Base-by-base conservation (phyloP, 2,113 vertebrate species). In the Pycnonotus jocosus region DNA sequence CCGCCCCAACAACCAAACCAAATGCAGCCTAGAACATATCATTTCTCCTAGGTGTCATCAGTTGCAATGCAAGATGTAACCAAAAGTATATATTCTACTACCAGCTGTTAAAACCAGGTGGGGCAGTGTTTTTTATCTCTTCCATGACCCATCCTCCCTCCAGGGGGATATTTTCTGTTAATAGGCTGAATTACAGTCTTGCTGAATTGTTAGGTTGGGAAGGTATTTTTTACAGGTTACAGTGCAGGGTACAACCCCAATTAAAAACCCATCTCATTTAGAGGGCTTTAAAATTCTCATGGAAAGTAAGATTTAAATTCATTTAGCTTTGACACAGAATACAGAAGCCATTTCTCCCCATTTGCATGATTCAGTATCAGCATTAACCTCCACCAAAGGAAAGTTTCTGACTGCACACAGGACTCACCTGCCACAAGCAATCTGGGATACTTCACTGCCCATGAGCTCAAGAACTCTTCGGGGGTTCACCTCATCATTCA, bases 401-500 rank as follows among this genome's bases (percentile, higher is more conserved):
- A 71, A 60, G 35, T 5, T 78, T 53, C 20, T 47, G 60, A 24
- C 21, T n/a, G 65, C 30, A 58, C n/a, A 33, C 3, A 71, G 66
- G 48, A 94, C 97, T 97, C 66, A 99, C 99, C 98, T 99, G 96
- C 99, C 99, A 96, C 99, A 99, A 91, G 98, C 95, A 66, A 99
- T 99, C 95, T 99, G 99, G 71, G 99, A 98, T 74, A 99, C 99
- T 86, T 99, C 98, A 13, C 98, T 99, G 54, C 99, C 99, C 99
- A 99, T 99, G 42, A 99, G 98, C 91, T 99, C 99, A 92, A 99
- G 97, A 76, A 99, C 98, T 95, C 98, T 97, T 95, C 99, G 98
- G 90, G 99, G 99, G 94, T 99, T 97, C 81, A 98, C 98, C 89
- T 99, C 99, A 48, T 98, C 98, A 45, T 98, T 98, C 97, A 97